phyloP scores from a whole-genome alignment of 2,113 vertebrate genomes.

The Phalacrocorax carbo region DNA sequence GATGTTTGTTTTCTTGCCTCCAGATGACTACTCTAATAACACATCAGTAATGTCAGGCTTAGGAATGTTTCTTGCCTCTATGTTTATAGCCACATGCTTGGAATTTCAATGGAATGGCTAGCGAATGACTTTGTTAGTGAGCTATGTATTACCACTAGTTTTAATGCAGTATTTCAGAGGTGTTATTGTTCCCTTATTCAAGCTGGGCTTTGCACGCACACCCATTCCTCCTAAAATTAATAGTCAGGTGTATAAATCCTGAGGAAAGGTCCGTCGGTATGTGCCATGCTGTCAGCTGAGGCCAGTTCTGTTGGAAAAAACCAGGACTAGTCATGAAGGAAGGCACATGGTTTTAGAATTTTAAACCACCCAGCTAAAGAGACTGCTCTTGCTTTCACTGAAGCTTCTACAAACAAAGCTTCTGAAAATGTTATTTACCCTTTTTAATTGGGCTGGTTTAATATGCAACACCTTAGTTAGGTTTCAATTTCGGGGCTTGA shows the following conservation, averaged over 20 bases:
- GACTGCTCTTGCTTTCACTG: neutral
- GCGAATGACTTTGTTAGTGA: neutral
- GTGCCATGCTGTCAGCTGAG: neutral
- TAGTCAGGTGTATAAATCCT: neutral
- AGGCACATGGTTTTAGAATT: neutral
- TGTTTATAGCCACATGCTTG: neutral
- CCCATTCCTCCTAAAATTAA: neutral
- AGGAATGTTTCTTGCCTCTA: neutral
- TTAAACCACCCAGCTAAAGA: neutral
- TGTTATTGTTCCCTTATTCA: neutral
- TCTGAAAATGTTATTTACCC: neutral
- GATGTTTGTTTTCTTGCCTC: neutral
- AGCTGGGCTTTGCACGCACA: neutral
- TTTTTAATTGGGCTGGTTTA: neutral
- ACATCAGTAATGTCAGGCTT: neutral
- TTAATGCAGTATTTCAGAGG: neutral
- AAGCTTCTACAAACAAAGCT: neutral
- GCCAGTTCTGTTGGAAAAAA: neutral
- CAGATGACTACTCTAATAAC: neutral
- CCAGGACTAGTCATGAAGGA: neutral
- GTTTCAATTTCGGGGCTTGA: neutral
- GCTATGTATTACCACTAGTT: neutral
- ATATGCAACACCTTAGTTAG: neutral
- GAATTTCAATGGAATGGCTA: neutral
- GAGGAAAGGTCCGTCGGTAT: neutral